These are phyloP conservation scores for Rotaria magnacalcarata DNA, from an alignment of 2,888 invertebrate genomes.

Conservation along the genomic window DNA sequence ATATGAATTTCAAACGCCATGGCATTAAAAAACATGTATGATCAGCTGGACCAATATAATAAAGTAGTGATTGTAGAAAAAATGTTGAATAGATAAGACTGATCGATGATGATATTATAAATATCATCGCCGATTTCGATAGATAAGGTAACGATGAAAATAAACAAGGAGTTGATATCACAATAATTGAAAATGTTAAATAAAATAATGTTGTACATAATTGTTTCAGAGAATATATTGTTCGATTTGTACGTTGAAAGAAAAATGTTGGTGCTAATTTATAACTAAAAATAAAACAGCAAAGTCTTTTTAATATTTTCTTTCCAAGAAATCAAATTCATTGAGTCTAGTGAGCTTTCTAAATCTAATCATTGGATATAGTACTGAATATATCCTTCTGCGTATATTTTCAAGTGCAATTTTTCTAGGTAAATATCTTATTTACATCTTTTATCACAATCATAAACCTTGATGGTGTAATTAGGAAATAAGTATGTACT, in stretches of 20 bases:
- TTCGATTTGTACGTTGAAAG: conserved; percentile 17
- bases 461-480: too few relatives aligned
- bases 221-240: conserved; percentile 16
- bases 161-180: not conserved
- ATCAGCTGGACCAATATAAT: not conserved
- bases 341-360: too few relatives aligned
- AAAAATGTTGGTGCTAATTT: conserved; percentile 27
- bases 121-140: not conserved
- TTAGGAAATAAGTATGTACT: too few relatives aligned
- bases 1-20: not conserved
- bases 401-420: too few relatives aligned
- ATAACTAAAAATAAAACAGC: not conserved
- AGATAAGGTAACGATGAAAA: conserved; percentile 10
- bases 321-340: too few relatives aligned
- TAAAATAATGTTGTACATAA: conserved; percentile 1
- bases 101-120: not conserved
- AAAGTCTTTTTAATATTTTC: not conserved
- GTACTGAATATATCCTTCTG: too few relatives aligned
- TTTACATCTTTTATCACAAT: too few relatives aligned
- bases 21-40: not conserved
- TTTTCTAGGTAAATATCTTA: too few relatives aligned
- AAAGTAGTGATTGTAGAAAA: conserved; percentile 9
- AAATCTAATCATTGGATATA: too few relatives aligned
- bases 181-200: not conserved
- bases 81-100: not conserved